Conservation (phyloP, 2,888 invertebrate species). For the Nemapogon koenigi region DNA sequence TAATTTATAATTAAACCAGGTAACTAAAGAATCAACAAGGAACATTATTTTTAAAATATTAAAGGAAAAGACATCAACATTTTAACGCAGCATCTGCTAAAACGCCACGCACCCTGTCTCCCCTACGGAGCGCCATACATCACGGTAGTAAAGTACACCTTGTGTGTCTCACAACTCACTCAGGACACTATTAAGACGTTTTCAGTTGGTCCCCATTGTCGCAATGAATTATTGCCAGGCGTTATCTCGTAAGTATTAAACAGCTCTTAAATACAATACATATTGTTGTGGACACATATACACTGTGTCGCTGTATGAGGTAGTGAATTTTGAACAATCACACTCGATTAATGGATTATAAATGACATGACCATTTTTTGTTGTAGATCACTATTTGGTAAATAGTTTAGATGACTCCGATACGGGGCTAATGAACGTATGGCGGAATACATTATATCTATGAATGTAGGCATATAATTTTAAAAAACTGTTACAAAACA, state of each 20-base stretch:
- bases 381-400: too few species aligned
- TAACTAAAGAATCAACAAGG: too few species aligned
- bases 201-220: conserved; percentile 33
- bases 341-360: conserved; percentile 4
- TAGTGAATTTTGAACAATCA: conserved; percentile 11
- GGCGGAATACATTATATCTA: too few species aligned
- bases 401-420: too few species aligned
- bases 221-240: conserved; percentile 35
- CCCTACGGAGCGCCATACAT: conserved; percentile 30
- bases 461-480: too few species aligned
- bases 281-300: conserved; percentile 9
- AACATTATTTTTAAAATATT: too few species aligned
- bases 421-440: too few species aligned
- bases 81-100: conserved; percentile 27
- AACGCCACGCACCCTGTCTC: conserved; percentile 30
- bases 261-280: conserved; percentile 12
- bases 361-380: conserved; percentile 11
- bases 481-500: too few species aligned
- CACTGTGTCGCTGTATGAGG: conserved; percentile 4
- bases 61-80: too few species aligned
- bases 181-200: conserved; percentile 35
- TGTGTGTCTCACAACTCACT: conserved; percentile 25
- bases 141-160: conserved; percentile 22
- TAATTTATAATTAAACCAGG: too few species aligned
- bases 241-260: conserved; percentile 18